Conservation (phyloP, 2,113 vertebrate species). For the Vireo altiloquus region DNA sequence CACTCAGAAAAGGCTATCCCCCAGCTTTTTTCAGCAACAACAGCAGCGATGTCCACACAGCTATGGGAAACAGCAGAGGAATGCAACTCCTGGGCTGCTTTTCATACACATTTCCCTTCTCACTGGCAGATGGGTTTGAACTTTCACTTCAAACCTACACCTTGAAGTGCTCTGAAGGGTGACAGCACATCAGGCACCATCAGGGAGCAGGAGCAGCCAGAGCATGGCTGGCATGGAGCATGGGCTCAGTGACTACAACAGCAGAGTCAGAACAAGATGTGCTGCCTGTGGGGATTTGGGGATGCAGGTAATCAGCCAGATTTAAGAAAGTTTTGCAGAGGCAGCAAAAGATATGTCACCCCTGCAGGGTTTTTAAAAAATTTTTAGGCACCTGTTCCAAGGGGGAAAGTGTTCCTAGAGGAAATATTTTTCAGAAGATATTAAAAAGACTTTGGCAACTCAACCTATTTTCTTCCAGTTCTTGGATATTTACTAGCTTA, state of each 20-base stretch:
- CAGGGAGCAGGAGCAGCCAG: background rate
- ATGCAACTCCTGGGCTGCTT: background rate
- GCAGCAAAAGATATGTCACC: background rate
- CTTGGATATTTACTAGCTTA: background rate
- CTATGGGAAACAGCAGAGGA: background rate
- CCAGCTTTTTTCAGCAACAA: background rate
- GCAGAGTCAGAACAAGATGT: background rate
- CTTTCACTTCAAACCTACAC: background rate
- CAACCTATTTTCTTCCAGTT: conserved; percentile 12
- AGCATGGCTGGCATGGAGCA: background rate
- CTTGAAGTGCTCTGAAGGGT: background rate
- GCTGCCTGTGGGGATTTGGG: background rate
- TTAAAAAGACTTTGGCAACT: background rate
- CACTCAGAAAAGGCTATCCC: background rate
- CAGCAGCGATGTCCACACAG: background rate
- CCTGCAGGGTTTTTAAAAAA: background rate
- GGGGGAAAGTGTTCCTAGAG: background rate
- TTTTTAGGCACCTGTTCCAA: background rate
- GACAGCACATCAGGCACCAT: background rate
- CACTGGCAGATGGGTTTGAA: background rate
- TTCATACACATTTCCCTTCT: background rate
- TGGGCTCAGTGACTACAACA: background rate
- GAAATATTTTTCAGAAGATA: conserved; percentile 9
- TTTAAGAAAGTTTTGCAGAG: background rate
- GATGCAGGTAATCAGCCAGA: background rate